Conservation (phyloP, 2,113 vertebrate species). For the Megaceryle maxima region DNA sequence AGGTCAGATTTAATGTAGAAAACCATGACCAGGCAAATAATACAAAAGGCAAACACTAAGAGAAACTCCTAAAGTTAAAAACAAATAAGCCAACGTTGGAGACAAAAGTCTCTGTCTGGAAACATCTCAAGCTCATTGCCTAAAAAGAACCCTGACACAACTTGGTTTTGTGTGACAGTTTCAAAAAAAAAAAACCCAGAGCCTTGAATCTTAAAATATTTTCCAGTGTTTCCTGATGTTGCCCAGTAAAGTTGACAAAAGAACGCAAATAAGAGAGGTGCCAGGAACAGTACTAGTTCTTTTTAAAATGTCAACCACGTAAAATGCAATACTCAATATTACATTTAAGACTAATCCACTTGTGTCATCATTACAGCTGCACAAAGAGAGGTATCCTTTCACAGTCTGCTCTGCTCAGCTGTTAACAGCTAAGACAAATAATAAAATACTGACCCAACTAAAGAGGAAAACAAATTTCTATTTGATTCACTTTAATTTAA, state of each 20-base stretch:
- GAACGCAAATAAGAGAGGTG: not conserved
- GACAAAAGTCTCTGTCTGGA: not conserved
- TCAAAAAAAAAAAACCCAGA: not conserved
- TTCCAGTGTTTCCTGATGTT: not conserved
- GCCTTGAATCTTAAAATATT: not conserved
- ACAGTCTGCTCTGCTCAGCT: not conserved
- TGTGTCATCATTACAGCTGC: not conserved
- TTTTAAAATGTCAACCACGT: not conserved
- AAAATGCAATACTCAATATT: not conserved
- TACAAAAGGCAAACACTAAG: not conserved
- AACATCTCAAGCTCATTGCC: not conserved
- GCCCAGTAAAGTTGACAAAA: not conserved
- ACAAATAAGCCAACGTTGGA: not conserved
- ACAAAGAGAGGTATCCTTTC: not conserved
- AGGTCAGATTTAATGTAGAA: not conserved
- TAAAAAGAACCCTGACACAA: not conserved
- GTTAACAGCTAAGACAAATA: not conserved
- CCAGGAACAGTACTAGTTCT: not conserved
- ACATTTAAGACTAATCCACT: not conserved
- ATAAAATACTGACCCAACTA: not conserved
- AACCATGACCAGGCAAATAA: not conserved
- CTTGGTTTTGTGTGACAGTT: not conserved
- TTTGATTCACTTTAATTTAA: not conserved
- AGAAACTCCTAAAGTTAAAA: not conserved
- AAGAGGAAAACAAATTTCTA: not conserved